Evolutionary conservation across 2,888 invertebrate genomes (phyloP).

Genomic region (Lithophane socia): DNA sequence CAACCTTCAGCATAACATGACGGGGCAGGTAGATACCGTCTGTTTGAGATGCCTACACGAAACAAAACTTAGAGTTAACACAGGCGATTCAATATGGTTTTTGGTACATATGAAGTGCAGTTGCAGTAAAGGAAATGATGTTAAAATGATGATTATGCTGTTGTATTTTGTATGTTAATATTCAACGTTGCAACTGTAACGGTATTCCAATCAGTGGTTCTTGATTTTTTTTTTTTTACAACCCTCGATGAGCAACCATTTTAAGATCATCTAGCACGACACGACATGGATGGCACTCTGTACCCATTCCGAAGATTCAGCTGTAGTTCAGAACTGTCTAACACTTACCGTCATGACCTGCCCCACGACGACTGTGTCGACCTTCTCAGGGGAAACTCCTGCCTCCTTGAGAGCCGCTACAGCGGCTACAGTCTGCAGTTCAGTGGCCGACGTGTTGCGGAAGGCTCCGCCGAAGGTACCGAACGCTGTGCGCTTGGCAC

Average conservation of each 20-base stretch:
- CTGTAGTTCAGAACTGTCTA: background rate
- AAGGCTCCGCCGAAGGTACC: constrained; percentile 98
- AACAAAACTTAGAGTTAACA: constrained; percentile 6
- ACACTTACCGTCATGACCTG: constrained; percentile 95
- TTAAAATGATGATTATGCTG: background rate
- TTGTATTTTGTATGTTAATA: background rate
- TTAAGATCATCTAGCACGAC: background rate
- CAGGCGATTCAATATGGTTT: background rate
- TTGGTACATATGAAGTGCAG: background rate
- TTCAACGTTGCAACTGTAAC: background rate
- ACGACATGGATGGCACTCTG: background rate
- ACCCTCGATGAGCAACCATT: background rate
- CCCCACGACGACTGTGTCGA: constrained; percentile 97
- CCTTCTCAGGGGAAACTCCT: constrained; percentile 95
- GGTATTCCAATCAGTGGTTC: background rate
- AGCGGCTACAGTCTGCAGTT: constrained; percentile 95
- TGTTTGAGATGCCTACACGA: constrained; percentile 92
- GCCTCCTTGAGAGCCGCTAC: constrained; percentile 95
- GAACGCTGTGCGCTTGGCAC: constrained; percentile 99
- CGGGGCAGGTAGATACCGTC: constrained; percentile 97
- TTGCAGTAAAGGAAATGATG: background rate
- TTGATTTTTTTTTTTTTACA: background rate
- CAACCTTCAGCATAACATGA: constrained; percentile 96
- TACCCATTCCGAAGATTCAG: background rate
- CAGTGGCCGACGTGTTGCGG: constrained; percentile 93